These are phyloP conservation scores for Anguilla japonica DNA, from an alignment of 2,113 vertebrate genomes.

Conservation along the genomic window DNA sequence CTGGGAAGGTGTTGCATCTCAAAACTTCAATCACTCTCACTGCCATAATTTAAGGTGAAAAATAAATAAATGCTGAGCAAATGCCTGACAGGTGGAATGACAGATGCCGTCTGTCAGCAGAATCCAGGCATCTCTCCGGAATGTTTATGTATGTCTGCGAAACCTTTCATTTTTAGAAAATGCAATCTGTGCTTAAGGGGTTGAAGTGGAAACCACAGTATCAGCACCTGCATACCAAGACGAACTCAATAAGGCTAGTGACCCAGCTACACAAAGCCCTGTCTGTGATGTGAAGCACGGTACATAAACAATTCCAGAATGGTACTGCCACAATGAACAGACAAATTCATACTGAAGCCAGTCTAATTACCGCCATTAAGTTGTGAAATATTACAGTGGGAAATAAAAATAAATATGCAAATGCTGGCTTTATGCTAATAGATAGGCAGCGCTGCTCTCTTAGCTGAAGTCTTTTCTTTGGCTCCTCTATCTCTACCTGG, in stretches of 20 bases:
- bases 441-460: too few relatives aligned
- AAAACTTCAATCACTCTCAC: not conserved
- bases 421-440: too few relatives aligned
- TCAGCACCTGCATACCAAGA: not conserved
- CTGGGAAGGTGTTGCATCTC: not conserved
- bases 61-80: not conserved
- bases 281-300: not conserved
- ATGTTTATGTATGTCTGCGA: not conserved
- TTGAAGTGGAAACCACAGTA: not conserved
- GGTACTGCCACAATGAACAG: not conserved
- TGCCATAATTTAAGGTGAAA: not conserved
- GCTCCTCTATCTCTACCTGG: too few relatives aligned
- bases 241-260: not conserved
- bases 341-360: not conserved
- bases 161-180: not conserved
- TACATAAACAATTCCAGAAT: not conserved
- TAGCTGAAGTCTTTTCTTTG: too few relatives aligned
- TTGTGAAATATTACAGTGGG: not conserved
- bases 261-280: not conserved
- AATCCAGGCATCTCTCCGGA: not conserved
- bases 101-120: not conserved
- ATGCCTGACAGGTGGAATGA: not conserved
- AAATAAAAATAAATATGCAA: not conserved
- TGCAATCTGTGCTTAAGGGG: not conserved
- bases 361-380: not conserved